These are phyloP conservation scores for Arrhopalites spinosus DNA, from an alignment of 2,888 invertebrate genomes.

Conservation along the genomic window DNA sequence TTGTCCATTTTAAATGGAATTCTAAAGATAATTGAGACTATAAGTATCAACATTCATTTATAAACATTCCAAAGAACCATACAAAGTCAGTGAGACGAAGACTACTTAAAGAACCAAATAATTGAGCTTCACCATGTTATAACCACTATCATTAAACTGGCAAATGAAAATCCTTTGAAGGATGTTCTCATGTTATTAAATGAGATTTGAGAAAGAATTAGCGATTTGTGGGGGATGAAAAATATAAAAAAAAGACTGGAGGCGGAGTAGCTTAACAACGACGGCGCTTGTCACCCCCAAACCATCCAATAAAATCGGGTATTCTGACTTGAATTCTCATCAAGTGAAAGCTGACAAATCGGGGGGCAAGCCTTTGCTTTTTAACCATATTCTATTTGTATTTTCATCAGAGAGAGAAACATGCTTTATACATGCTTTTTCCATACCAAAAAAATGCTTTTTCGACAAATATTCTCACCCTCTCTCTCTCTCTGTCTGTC, in stretches of 20 bases:
- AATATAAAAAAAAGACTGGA: not conserved
- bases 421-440: not conserved
- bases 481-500: not conserved
- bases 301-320: constrained; percentile 26
- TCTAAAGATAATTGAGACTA: too few species aligned
- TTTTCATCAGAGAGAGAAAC: not conserved
- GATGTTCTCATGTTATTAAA: too few species aligned
- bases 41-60: too few species aligned
- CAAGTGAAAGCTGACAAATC: constrained; percentile 28
- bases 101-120: too few species aligned
- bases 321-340: not conserved
- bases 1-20: too few species aligned
- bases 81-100: too few species aligned
- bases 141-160: too few species aligned
- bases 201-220: too few species aligned
- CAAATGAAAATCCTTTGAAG: too few species aligned
- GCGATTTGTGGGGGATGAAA: too few species aligned
- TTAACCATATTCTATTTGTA: constrained; percentile 10
- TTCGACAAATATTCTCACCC: not conserved
- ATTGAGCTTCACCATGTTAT: too few species aligned
- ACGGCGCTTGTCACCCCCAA: constrained; percentile 17
- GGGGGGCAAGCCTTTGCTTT: not conserved
- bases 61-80: too few species aligned
- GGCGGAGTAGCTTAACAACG: constrained; percentile 1
- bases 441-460: not conserved